Evolutionary conservation across 2,888 invertebrate species (phyloP).

Genomic region (Volucella inflata): DNA sequence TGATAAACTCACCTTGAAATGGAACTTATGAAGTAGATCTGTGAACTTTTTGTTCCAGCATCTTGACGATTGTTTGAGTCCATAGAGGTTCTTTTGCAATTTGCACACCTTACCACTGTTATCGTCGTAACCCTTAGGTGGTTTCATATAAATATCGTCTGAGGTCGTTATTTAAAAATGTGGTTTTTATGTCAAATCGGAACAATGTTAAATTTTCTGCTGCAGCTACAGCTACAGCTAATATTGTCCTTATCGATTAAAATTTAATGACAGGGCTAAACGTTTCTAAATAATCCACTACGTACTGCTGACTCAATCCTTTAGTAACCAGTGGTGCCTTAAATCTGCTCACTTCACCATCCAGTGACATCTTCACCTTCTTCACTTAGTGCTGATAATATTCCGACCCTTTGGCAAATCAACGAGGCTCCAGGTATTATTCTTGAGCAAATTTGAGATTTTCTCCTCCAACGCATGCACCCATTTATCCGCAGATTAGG

Average conservation of each 20-base stretch:
- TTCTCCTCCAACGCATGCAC: no score
- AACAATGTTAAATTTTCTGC: conserved; percentile 8
- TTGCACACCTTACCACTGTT: conserved; percentile 74
- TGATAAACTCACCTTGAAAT: no score
- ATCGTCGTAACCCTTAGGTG: conserved; percentile 73
- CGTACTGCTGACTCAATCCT: conserved; percentile 77
- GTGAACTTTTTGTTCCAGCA: conserved; percentile 74
- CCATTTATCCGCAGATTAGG: no score
- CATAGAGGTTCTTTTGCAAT: conserved; percentile 73
- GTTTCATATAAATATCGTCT: conserved; percentile 64
- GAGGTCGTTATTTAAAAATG: conserved; percentile 60
- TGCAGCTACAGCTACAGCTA: conserved; percentile 61
- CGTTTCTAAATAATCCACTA: conserved; percentile 78
- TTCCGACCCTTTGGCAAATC: no score
- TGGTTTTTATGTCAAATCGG: conserved; percentile 71
- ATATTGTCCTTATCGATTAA: conserved; percentile 75
- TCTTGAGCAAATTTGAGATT: no score
- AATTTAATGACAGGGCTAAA: conserved; percentile 79
- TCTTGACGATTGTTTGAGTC: conserved; percentile 76
- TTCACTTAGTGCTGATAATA: no score
- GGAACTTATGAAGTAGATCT: not conserved
- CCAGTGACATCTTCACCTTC: conserved; percentile 74
- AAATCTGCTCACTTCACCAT: conserved; percentile 43
- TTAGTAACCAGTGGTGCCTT: conserved; percentile 79
- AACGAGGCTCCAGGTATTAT: no score